Evolutionary conservation across 2,888 invertebrate species (phyloP).

Genomic region (Hylaea fasciaria): DNA sequence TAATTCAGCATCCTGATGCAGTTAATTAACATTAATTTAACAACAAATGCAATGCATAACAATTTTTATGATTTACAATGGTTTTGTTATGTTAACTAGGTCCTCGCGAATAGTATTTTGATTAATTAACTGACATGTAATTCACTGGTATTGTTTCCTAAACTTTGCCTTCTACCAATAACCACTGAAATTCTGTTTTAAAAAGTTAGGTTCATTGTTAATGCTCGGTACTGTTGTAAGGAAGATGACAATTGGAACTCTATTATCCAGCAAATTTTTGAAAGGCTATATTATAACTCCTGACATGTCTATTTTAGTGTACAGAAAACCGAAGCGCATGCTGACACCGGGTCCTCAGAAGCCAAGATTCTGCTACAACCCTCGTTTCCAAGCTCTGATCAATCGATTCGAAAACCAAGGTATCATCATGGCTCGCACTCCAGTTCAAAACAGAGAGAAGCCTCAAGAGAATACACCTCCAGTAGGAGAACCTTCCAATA

Average conservation of each 20-base stretch:
- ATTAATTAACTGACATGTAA: no score
- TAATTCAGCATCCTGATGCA: slow-evolving; percentile 18
- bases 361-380: slow-evolving; percentile 66
- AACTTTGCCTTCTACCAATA: no score
- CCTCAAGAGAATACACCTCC: slow-evolving; percentile 69
- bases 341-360: slow-evolving; percentile 78
- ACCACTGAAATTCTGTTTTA: no score
- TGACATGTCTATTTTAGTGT: slow-evolving; percentile 57
- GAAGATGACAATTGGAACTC: no score
- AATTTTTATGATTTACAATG: background rate
- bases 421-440: slow-evolving; percentile 66
- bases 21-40: slow-evolving; percentile 12
- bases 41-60: slow-evolving; percentile 3
- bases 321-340: slow-evolving; percentile 77
- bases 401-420: slow-evolving; percentile 76
- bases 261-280: no score
- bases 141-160: no score
- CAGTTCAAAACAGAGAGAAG: slow-evolving; percentile 58
- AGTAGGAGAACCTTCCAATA: slow-evolving; percentile 62
- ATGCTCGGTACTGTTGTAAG: no score
- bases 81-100: background rate
- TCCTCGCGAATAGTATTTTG: no score
- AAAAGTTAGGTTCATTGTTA: no score
- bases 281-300: no score
- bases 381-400: slow-evolving; percentile 77